These are phyloP conservation scores for Rhagologus leucostigma DNA, from an alignment of 2,113 vertebrate genomes.

Conservation along the genomic window DNA sequence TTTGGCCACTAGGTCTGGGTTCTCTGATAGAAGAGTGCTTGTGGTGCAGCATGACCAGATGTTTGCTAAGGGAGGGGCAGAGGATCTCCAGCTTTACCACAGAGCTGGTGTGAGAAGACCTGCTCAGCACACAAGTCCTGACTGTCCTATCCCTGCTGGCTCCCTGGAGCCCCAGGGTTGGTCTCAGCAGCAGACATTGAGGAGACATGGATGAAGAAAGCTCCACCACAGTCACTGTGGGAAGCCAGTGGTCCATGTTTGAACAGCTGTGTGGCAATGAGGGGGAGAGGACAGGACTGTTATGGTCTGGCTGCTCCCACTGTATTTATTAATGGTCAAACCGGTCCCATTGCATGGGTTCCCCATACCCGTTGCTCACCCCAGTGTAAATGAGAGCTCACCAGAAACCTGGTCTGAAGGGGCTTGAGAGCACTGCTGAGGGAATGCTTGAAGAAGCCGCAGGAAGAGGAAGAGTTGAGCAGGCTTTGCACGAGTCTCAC, in stretches of 20 bases:
- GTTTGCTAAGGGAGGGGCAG: not conserved
- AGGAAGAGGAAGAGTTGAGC: conserved; percentile 29
- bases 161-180: not conserved
- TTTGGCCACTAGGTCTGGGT: not conserved
- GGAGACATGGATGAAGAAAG: not conserved
- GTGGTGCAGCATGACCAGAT: not conserved
- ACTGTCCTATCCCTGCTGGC: not conserved
- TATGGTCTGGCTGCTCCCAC: not conserved
- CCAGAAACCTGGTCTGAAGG: not conserved
- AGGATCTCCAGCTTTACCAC: not conserved
- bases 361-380: not conserved
- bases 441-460: not conserved
- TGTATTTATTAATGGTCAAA: not conserved
- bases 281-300: not conserved
- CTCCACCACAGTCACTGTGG: not conserved
- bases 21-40: not conserved
- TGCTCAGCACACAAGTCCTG: not conserved
- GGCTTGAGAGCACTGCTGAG: not conserved
- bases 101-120: not conserved
- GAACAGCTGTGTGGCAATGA: not conserved
- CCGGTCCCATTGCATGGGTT: not conserved
- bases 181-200: not conserved
- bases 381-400: not conserved
- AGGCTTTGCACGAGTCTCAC: not conserved
- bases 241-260: not conserved